phyloP scores from a whole-genome alignment of 1,140 invertebrate genomes.

The Laupala kohalensis region DNA sequence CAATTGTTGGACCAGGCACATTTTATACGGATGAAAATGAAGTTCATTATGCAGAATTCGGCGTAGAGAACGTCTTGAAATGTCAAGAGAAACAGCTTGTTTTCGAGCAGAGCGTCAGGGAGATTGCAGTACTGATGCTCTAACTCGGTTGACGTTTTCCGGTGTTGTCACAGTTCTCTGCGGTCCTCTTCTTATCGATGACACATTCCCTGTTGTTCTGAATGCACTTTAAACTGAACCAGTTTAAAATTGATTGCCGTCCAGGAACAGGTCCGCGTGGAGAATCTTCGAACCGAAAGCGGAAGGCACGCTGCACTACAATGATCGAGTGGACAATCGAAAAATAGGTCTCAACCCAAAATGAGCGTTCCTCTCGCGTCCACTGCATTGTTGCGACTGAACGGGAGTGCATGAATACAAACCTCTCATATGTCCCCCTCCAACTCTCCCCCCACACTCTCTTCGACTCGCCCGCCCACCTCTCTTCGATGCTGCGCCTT shows the following conservation, averaged over 20 bases:
- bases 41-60: not conserved
- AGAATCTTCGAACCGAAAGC: not conserved
- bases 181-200: not conserved
- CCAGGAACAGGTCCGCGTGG: conserved; percentile 4
- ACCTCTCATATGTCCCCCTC: too few relatives aligned
- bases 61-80: conserved; percentile 5
- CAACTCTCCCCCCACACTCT: too few relatives aligned
- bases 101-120: too few relatives aligned
- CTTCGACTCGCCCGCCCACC: too few relatives aligned
- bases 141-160: not conserved
- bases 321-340: conserved; percentile 5
- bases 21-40: not conserved
- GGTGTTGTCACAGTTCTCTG: not conserved
- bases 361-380: not conserved
- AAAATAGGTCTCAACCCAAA: not conserved
- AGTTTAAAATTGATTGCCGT: conserved; percentile 1
- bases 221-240: conserved; percentile 1
- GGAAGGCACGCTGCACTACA: conserved; percentile 1
- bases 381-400: not conserved
- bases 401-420: too few relatives aligned
- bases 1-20: not conserved
- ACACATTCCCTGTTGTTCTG: not conserved
- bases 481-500: too few relatives aligned
- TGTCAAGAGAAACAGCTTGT: not conserved
- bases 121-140: not conserved